These are phyloP conservation scores for Podilymbus podiceps DNA, from an alignment of 2,113 vertebrate genomes.

Conservation along the genomic window DNA sequence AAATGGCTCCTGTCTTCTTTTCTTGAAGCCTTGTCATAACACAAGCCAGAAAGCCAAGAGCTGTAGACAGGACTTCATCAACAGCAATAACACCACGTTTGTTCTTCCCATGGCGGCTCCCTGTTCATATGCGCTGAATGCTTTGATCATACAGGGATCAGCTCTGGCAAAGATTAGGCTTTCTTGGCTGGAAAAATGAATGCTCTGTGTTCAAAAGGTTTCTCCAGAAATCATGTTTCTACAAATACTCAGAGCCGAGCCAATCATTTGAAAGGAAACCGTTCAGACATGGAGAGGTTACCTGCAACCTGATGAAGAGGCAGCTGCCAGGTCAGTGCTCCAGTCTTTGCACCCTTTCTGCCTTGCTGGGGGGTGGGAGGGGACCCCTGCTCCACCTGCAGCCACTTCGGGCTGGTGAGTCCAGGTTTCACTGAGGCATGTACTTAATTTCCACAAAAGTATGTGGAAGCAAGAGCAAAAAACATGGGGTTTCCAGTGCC, in stretches of 20 bases:
- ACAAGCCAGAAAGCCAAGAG: not conserved
- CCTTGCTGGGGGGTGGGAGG: not conserved
- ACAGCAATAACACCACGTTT: not conserved
- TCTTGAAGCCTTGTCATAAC: not conserved
- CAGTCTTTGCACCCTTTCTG: not conserved
- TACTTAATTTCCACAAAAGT: not conserved
- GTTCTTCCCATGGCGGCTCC: not conserved
- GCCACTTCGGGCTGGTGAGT: not conserved
- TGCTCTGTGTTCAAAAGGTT: not conserved
- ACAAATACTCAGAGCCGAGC: not conserved
- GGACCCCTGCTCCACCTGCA: not conserved
- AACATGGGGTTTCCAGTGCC: not conserved
- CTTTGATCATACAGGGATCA: not conserved
- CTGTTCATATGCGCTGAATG: not conserved
- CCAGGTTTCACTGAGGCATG: not conserved
- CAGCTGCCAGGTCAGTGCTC: not conserved
- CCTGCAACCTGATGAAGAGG: not conserved
- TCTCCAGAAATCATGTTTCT: slow-evolving; percentile 6
- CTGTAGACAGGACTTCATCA: not conserved
- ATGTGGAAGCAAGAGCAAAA: not conserved
- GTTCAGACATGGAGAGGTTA: not conserved
- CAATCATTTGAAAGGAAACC: not conserved
- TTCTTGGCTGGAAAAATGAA: not conserved
- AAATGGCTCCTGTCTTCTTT: not conserved
- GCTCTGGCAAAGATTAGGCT: not conserved